A percentile compares a stretch with the other conserved stretches of the same genome.
Evolutionary conservation across 2,797 vertebrate genomes (phyloP).

Genomic region (Galagoides demidoff): DNA sequence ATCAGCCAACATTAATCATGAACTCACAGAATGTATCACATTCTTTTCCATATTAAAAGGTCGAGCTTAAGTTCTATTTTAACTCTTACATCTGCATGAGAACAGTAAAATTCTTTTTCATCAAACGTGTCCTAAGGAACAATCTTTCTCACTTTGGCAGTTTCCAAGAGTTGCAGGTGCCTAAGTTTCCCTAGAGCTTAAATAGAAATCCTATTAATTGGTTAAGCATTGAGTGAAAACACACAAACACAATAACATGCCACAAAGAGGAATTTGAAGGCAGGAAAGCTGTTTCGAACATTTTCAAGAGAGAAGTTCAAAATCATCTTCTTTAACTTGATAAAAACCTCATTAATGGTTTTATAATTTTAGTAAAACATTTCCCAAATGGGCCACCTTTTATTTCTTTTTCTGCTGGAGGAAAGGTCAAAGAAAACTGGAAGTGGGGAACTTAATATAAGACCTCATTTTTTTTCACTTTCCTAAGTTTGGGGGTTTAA

Average conservation of each 20-base stretch:
- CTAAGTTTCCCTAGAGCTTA: not conserved
- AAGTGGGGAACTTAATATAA: not conserved
- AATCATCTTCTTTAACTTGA: not conserved
- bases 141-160: not conserved
- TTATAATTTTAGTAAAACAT: not conserved
- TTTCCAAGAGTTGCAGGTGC: not conserved
- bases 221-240: not conserved
- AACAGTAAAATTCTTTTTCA: not conserved
- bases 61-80: not conserved
- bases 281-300: not conserved
- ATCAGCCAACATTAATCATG: not conserved
- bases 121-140: not conserved
- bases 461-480: not conserved
- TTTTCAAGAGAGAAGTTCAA: not conserved
- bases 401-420: not conserved
- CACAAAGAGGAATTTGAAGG: not conserved
- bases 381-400: not conserved
- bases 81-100: not conserved
- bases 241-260: not conserved
- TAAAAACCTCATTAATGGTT: not conserved
- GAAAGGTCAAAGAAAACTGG: not conserved
- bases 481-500: not conserved
- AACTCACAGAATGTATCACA: not conserved
- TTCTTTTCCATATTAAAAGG: constrained; percentile 7
- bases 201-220: not conserved